phyloP scores from a whole-genome alignment of 2,797 vertebrate genomes.

The Parambassis ranga region DNA sequence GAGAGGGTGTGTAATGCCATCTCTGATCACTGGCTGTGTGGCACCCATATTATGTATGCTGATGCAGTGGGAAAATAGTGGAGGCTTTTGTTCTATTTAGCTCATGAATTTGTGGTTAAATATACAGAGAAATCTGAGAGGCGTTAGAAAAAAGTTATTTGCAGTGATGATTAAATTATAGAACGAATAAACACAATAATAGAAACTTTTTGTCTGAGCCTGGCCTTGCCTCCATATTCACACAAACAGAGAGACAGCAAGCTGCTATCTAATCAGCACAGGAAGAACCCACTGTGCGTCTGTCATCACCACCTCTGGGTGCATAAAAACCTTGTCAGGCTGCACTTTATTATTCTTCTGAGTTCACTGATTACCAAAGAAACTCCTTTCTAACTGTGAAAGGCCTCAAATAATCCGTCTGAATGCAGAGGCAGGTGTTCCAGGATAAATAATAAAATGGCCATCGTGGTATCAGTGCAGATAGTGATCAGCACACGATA shows the following conservation, averaged over 20 bases:
- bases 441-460: conserved; percentile 3
- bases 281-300: conserved; percentile 27
- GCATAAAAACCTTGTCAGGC: conserved; percentile 9
- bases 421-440: not conserved
- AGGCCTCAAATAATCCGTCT: not conserved
- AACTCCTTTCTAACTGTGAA: conserved; percentile 7
- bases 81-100: conserved; percentile 17
- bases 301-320: conserved; percentile 28
- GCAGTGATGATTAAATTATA: too few relatives aligned
- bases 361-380: conserved; percentile 26
- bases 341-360: conserved; percentile 4
- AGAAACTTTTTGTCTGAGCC: not conserved
- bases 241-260: conserved; percentile 11
- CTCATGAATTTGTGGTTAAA: conserved; percentile 3
- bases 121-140: not conserved
- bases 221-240: not conserved
- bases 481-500: conserved; percentile 8
- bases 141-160: not conserved
- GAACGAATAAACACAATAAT: too few relatives aligned
- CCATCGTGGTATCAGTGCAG: not conserved
- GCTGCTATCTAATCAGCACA: conserved; percentile 39
- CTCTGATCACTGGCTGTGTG: conserved; percentile 65
- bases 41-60: conserved; percentile 54
- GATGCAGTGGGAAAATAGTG: conserved; percentile 53
- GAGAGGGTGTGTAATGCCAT: conserved; percentile 78